Conservation (phyloP, 2,797 vertebrate genomes). For the Cossypha dichroa region DNA sequence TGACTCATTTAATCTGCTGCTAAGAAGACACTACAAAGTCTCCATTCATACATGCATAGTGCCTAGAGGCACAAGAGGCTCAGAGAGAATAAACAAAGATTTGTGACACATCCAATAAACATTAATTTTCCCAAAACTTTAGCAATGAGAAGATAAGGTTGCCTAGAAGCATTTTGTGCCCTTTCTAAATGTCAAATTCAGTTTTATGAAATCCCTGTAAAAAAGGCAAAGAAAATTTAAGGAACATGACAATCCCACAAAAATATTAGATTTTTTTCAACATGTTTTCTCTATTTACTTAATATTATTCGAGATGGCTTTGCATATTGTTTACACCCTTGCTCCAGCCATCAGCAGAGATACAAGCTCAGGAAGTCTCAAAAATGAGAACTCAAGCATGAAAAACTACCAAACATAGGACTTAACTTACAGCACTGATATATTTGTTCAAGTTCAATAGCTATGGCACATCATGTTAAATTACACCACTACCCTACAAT, state of each 20-base stretch:
- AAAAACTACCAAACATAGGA: background rate
- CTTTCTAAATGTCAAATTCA: constrained; percentile 21
- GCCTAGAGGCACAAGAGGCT: background rate
- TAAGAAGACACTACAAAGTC: background rate
- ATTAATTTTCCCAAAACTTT: background rate
- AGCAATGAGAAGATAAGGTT: background rate
- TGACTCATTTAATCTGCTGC: background rate
- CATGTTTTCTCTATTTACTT: background rate
- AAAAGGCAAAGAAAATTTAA: background rate
- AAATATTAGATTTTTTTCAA: background rate
- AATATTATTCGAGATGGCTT: background rate
- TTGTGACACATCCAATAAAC: background rate
- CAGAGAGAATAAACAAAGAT: background rate
- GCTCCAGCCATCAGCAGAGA: background rate
- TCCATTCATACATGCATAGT: background rate
- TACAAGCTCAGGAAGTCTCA: background rate
- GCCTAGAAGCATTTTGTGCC: background rate
- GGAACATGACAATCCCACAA: background rate
- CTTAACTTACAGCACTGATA: background rate
- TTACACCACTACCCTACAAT: background rate
- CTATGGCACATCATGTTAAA: background rate
- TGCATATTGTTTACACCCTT: background rate
- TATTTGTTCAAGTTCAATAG: background rate
- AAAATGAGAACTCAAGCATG: background rate
- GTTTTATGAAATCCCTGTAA: background rate